Evolutionary conservation across 2,888 invertebrate genomes (phyloP), one percentile per base, ranked within the genome.

Genomic region (Pyrrhia umbra): DNA sequence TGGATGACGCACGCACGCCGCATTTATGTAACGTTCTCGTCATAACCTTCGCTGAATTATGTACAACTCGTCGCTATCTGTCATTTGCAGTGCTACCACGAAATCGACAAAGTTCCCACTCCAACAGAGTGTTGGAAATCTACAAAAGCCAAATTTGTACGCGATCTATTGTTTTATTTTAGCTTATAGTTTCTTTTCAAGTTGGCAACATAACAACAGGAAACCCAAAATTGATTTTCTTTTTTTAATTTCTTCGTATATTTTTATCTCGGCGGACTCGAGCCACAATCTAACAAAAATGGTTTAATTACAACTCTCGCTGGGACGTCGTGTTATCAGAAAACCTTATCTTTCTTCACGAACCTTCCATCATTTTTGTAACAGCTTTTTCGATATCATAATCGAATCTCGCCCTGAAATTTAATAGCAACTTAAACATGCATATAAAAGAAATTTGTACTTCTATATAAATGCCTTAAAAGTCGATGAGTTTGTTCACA

Each of bases 1-100:
- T 39, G 60, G 46, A 77, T 83, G 85, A 85, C 84, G 85, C 82
- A 85, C 76, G 57, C 59, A 58, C 49, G 21, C 52, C 42, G 25
- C 63, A 30, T 74, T 75, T 80, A 78, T 58, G 71, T 79, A 78
- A 79, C 62, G 61, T 63, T 47, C 51, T 68, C 75, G 79, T 68
- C 79, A 79, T 74, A 72, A 71, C 66, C 59, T 65, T 64, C 65
- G 57, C 74, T 72, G 55, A 77, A 77, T 73, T 72, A 73, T 76
- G 65, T 68, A 77, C 54, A 71, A 69, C 68, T 68, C 49, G 59
- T 47, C 55, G 47, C 54, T 65, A 66, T 70, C 66, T 81, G 77
- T 73, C 83, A 84, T 71, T 63, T 68, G 70, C 82, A 83, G 37
- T 56, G 47, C 27, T 46, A 55, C 67, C 51, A 63, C 51, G 60